These are phyloP conservation scores for Panulirus ornatus DNA, from an alignment of 1,140 invertebrate species.

Conservation along the genomic window DNA sequence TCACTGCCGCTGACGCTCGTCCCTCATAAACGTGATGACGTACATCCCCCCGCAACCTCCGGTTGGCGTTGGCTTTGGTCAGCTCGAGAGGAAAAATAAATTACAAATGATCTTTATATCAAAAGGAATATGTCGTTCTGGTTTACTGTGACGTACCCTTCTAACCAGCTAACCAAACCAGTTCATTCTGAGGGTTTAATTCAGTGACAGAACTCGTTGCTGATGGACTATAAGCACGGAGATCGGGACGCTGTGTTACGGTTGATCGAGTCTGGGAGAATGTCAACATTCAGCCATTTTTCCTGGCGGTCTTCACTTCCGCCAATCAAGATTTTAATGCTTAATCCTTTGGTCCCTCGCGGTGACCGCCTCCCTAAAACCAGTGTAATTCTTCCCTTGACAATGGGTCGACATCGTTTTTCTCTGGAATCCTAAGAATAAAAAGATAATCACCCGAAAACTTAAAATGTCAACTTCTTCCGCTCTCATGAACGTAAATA, in stretches of 20 bases:
- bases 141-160: too few species aligned
- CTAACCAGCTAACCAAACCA: too few species aligned
- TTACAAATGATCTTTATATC: too few species aligned
- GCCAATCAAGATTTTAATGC: constrained; percentile 35
- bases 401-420: constrained; percentile 39
- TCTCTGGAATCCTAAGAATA: neutral
- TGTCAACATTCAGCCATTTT: constrained; percentile 27
- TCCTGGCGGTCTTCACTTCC: constrained; percentile 28
- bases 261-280: constrained; percentile 4
- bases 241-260: neutral
- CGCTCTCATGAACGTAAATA: too few species aligned
- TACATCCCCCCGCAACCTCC: neutral
- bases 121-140: too few species aligned
- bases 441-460: too few species aligned
- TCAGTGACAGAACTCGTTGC: too few species aligned
- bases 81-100: neutral
- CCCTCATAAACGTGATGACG: constrained; percentile 4
- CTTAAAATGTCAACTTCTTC: too few species aligned
- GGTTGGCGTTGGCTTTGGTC: neutral
- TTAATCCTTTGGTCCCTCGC: constrained; percentile 40
- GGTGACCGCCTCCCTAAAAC: constrained; percentile 25
- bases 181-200: neutral
- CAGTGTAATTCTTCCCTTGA: constrained; percentile 45
- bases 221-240: too few species aligned
- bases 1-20: constrained; percentile 19